Evolutionary conservation across 2,888 invertebrate genomes (phyloP).

Genomic region (Epinotia brunnichana): DNA sequence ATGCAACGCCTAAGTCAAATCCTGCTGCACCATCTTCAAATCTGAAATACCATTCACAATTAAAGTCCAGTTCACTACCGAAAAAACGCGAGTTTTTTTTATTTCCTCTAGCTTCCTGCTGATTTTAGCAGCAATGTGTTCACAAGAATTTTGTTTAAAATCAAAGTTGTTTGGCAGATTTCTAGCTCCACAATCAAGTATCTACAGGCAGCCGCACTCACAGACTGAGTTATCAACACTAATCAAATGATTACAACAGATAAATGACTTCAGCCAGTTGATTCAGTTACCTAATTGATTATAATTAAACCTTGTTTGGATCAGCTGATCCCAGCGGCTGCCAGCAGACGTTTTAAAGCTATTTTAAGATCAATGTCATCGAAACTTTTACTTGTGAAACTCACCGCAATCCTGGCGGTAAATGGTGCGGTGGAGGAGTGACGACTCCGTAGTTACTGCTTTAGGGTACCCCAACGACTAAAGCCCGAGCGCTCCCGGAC

Average conservation of each 20-base stretch:
- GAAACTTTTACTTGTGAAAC: slow-evolving; percentile 52
- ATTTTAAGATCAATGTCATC: slow-evolving; percentile 84
- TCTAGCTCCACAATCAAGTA: slow-evolving; percentile 28
- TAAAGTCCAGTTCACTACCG: slow-evolving; percentile 47
- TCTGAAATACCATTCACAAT: slow-evolving; percentile 66
- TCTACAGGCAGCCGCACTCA: slow-evolving; percentile 58
- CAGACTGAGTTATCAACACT: slow-evolving; percentile 65
- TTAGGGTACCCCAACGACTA: slow-evolving; percentile 80
- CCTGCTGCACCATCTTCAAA: slow-evolving; percentile 84
- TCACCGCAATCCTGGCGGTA: slow-evolving; percentile 82
- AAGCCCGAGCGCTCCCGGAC: slow-evolving; percentile 77
- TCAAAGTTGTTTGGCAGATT: slow-evolving; percentile 13
- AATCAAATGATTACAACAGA: slow-evolving; percentile 62
- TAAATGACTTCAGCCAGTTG: slow-evolving; percentile 58
- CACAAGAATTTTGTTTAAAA: not conserved
- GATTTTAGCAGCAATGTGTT: not conserved
- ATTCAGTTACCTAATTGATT: slow-evolving; percentile 73
- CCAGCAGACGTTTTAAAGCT: slow-evolving; percentile 81
- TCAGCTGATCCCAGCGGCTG: slow-evolving; percentile 80
- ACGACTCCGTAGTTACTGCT: slow-evolving; percentile 83
- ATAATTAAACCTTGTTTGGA: slow-evolving; percentile 75
- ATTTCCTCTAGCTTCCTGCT: no score
- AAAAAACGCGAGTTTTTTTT: not conserved
- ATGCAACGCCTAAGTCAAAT: slow-evolving; percentile 78
- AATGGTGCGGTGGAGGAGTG: slow-evolving; percentile 80